phyloP scores from a whole-genome alignment of 1,140 invertebrate genomes.

The Drosophila watanabei region DNA sequence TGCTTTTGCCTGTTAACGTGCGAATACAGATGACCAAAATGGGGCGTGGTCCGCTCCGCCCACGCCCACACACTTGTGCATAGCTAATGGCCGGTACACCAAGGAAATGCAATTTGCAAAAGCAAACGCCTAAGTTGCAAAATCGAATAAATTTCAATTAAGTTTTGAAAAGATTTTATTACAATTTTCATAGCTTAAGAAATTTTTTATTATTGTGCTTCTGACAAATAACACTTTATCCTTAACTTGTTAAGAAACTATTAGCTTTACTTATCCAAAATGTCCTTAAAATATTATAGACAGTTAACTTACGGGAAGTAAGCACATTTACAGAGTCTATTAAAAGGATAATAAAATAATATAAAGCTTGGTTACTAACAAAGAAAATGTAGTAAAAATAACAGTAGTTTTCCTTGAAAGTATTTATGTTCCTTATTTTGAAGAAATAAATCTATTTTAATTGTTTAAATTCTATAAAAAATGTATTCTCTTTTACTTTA shows the following conservation, averaged over 20 bases:
- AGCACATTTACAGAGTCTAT: not conserved
- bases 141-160: conserved; percentile 37
- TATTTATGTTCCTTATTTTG: not conserved
- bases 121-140: conserved; percentile 12
- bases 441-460: not conserved
- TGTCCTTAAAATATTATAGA: not conserved
- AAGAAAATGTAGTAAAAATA: not conserved
- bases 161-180: conserved; percentile 7
- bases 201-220: not conserved
- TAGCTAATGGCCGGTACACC: conserved; percentile 57
- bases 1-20: conserved; percentile 48
- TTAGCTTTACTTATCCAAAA: too few relatives aligned
- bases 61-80: conserved; percentile 51
- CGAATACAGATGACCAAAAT: conserved; percentile 30
- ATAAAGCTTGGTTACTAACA: not conserved
- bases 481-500: too few relatives aligned
- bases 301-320: too few relatives aligned
- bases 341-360: not conserved
- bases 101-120: conserved; percentile 47
- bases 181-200: not conserved
- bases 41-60: conserved; percentile 29
- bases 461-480: too few relatives aligned
- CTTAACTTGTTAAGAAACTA: not conserved
- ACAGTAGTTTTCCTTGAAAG: not conserved
- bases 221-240: not conserved